Conservation (phyloP, 2,797 vertebrate species). For the Anomalospiza imberbis region DNA sequence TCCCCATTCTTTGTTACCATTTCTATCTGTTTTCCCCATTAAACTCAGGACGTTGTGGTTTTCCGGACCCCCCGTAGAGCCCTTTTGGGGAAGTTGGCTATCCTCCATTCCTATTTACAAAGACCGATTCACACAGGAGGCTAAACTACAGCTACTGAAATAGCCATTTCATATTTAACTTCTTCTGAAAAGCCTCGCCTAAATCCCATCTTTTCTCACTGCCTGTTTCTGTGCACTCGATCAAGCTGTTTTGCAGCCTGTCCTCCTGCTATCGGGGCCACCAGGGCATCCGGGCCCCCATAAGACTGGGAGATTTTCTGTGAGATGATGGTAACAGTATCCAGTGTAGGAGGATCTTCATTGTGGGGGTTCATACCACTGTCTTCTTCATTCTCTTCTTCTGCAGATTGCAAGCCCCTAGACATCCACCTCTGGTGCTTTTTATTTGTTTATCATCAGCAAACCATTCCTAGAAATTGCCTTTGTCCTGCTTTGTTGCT, state of each 20-base stretch:
- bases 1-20: constrained; percentile 59
- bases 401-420: fast-evolving
- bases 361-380: not conserved
- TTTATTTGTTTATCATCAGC: not conserved
- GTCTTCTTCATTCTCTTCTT: not conserved
- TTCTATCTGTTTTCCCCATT: constrained; percentile 67
- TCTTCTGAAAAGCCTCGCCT: not conserved
- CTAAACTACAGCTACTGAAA: constrained; percentile 47
- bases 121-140: constrained; percentile 56
- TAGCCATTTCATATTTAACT: constrained; percentile 57
- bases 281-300: not conserved
- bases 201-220: not conserved
- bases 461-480: not conserved
- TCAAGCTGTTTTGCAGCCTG: not conserved
- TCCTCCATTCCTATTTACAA: constrained; percentile 68
- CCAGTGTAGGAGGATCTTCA: not conserved
- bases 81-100: constrained; percentile 64
- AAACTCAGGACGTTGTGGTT: constrained; percentile 57
- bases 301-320: not conserved
- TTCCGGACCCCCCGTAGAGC: constrained; percentile 59
- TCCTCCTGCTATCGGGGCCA: not conserved
- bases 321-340: not conserved
- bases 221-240: not conserved
- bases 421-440: not conserved
- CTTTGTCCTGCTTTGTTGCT: not conserved